Base-by-base conservation (phyloP, 2,113 vertebrate species). In the Bubalus kerabau region DNA sequence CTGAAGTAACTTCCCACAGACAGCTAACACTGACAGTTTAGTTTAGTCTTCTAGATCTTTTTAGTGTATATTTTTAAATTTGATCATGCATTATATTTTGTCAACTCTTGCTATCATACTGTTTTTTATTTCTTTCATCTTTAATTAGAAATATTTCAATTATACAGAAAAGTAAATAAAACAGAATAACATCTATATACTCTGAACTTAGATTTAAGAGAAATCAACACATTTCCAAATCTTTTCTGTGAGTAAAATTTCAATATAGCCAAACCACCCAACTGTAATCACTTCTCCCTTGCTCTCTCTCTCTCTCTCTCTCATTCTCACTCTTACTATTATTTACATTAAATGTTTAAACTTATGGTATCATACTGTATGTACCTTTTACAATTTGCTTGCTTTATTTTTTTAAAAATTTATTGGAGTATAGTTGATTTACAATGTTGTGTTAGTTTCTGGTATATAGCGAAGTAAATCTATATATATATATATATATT, bases 101-200 rank as follows among this genome's bases (percentile, higher is more conserved):
- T 93, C 59, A 24, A 10, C 52, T 57, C 36, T 93, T 60, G 50
- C 7, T 78, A 60, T 32, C 50, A 43, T 94, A 94, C 2, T 91
- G 16, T 21, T 62, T 95, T 95, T 91, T 60, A 90, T 94, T 64
- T 91, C 36, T 85, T 67, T 48, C 12, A 74, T 92, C 92, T 95
- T 96, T 48, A 95, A 95, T 48, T 85, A 83, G 24, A 74, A 97
- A 71, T 36, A 89, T 43, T 94, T 95, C 32, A 96, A 57, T 67
- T 91, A 64, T 40, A 56, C 30, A 78, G 59, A 84, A 83, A 88
- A 93, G 40, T 50, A 71, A 57, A 95, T 23, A 82, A 80, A 87
- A 62, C 59, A 46, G 48, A 52, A 80, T 46, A 91, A 85, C 3
- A 88, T 2, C 43, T 80, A 6, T 36, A 32, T 36, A 62, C 12